A percentile compares a stretch with the other conserved stretches of the same genome.
These are phyloP conservation scores for Chloroceryle inda DNA, from an alignment of 2,797 vertebrate genomes.

Conservation along the genomic window DNA sequence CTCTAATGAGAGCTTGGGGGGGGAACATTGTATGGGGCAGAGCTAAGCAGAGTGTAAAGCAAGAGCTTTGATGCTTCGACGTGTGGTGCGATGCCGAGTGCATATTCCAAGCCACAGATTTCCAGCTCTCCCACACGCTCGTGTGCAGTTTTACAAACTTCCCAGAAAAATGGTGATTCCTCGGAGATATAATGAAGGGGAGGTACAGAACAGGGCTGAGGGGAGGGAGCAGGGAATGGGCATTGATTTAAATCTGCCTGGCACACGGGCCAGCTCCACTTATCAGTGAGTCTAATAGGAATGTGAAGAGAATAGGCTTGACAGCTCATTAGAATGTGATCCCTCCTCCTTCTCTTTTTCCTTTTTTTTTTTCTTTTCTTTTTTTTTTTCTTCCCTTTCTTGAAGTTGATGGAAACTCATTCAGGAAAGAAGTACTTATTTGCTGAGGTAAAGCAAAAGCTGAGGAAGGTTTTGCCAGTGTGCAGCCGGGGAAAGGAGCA, in stretches of 20 bases:
- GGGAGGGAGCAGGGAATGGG: conserved; percentile 35
- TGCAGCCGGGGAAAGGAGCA: conserved; percentile 65
- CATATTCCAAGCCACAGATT: background rate
- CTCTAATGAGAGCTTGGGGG: background rate
- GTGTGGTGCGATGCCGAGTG: background rate
- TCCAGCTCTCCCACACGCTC: background rate
- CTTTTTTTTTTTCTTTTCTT: conserved; percentile 59
- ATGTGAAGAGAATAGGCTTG: conserved; percentile 71
- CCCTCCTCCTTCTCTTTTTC: conserved; percentile 66
- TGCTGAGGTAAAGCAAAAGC: conserved; percentile 84
- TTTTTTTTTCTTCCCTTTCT: conserved; percentile 47
- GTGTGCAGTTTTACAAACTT: background rate
- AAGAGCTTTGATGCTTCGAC: background rate
- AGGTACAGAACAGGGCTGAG: background rate
- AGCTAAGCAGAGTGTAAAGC: background rate
- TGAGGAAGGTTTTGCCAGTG: conserved; percentile 78
- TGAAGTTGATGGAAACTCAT: conserved; percentile 73
- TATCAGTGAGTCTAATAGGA: conserved; percentile 70
- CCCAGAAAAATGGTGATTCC: conserved; percentile 22
- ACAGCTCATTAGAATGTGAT: conserved; percentile 79
- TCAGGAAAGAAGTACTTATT: conserved; percentile 82
- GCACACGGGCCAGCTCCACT: conserved; percentile 61
- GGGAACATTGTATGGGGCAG: background rate
- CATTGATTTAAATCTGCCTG: conserved; percentile 70
- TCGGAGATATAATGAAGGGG: conserved; percentile 20